Percentiles rank a stretch among this genome's conserved stretches.
Conservation (phyloP, 1,140 invertebrate species). For the Eciton burchellii region DNA sequence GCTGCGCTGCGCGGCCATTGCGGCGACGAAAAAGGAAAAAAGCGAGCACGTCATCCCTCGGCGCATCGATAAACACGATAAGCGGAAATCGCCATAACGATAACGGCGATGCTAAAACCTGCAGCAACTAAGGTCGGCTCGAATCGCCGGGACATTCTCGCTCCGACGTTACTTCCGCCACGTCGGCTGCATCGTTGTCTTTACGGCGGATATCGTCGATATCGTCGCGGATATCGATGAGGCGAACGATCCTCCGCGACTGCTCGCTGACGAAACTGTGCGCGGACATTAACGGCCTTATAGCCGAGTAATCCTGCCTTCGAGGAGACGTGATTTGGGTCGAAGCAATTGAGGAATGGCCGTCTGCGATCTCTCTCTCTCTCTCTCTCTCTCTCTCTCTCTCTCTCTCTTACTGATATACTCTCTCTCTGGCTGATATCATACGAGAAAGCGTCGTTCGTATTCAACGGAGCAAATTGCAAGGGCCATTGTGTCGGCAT, state of each 20-base stretch:
- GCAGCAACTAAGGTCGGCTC: not conserved
- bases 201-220: not conserved
- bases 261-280: not conserved
- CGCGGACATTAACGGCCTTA: not conserved
- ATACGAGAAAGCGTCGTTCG: constrained; percentile 21
- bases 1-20: not conserved
- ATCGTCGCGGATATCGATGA: constrained; percentile 27
- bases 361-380: constrained; percentile 13
- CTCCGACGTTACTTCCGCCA: constrained; percentile 25
- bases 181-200: not conserved
- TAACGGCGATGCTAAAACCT: constrained; percentile 19
- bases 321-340: constrained; percentile 21
- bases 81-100: not conserved
- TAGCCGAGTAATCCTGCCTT: not conserved
- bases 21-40: constrained; percentile 2
- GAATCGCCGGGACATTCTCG: constrained; percentile 26
- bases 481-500: constrained; percentile 38
- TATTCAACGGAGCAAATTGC: constrained; percentile 51
- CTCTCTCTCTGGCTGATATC: too few species aligned
- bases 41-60: not conserved
- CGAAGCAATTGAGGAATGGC: constrained; percentile 24
- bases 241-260: not conserved
- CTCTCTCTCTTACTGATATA: too few species aligned
- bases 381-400: too few species aligned
- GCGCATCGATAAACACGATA: constrained; percentile 39